Evolutionary conservation across 2,888 invertebrate species (phyloP).

Genomic region (Autographa gamma): DNA sequence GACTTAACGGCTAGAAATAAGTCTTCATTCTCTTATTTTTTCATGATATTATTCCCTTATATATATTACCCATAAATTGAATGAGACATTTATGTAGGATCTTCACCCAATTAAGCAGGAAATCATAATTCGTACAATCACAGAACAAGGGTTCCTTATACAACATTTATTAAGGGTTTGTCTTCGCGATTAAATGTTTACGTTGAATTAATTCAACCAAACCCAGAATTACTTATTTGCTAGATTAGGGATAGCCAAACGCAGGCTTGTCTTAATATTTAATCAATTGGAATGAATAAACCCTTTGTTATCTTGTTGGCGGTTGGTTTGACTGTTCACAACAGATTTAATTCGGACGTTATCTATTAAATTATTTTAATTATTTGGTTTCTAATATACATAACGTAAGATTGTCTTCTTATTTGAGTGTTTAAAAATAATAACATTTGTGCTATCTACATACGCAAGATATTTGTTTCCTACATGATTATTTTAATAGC

Average conservation of each 20-base stretch:
- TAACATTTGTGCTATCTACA: too few species aligned
- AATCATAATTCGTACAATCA: not conserved
- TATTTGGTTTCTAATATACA: too few species aligned
- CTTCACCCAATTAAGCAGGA: not conserved
- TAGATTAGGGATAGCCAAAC: not conserved
- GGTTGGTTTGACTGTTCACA: not conserved
- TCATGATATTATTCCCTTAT: not conserved
- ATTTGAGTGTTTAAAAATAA: too few species aligned
- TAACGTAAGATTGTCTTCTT: too few species aligned
- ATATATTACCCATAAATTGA: not conserved
- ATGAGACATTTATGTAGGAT: not conserved
- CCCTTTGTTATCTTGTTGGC: not conserved
- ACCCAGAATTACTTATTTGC: conserved; percentile 1
- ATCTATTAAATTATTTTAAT: too few species aligned
- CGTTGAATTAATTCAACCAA: conserved; percentile 1
- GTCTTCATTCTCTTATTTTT: not conserved
- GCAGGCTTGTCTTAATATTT: not conserved
- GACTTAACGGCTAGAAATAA: not conserved
- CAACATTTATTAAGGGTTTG: not conserved
- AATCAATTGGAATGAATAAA: not conserved
- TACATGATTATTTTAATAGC: too few species aligned
- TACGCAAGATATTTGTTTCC: too few species aligned
- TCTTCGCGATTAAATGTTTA: not conserved
- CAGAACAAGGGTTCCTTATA: not conserved
- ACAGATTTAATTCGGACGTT: too few species aligned